Evolutionary conservation across 1,140 invertebrate genomes (phyloP).

Genomic region (Hetaerina americana): DNA sequence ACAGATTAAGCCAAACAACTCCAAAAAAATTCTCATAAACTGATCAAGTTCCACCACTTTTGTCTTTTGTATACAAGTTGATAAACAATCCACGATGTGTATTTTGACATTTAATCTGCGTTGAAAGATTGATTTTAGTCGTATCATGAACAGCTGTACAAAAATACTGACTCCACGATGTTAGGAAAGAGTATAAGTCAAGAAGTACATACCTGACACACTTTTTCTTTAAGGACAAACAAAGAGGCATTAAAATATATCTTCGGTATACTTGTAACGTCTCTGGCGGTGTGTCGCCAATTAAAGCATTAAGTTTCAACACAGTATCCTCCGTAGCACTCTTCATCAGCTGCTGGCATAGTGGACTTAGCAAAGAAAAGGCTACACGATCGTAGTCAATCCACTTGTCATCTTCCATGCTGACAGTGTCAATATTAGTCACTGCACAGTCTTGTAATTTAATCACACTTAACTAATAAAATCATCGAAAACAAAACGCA

Average conservation of each 20-base stretch:
- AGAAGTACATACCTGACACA: conserved; percentile 27
- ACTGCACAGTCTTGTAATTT: too few species aligned
- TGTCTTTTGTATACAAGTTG: conserved; percentile 28
- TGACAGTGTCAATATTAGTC: not conserved
- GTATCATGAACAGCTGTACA: conserved; percentile 6
- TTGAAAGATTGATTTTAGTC: conserved; percentile 14
- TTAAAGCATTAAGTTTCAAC: conserved; percentile 19
- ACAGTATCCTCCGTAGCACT: conserved; percentile 28
- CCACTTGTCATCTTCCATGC: not conserved
- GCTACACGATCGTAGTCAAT: conserved; percentile 11
- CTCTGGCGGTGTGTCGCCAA: conserved; percentile 26
- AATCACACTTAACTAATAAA: too few species aligned
- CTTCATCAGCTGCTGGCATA: conserved; percentile 34
- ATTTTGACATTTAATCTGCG: conserved; percentile 30
- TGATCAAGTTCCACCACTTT: conserved; percentile 30
- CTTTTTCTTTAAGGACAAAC: conserved; percentile 31
- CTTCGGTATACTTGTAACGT: conserved; percentile 33
- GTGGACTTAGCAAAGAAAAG: conserved; percentile 34
- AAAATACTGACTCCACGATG: conserved; percentile 24
- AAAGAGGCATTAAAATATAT: conserved; percentile 36
- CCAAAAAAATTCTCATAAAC: conserved; percentile 34
- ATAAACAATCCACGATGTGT: conserved; percentile 30
- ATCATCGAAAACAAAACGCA: too few species aligned
- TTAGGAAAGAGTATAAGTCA: conserved; percentile 2
- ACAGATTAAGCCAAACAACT: conserved; percentile 33